phyloP scores from a whole-genome alignment of 2,797 vertebrate species.

The Eleutherodactylus coqui region DNA sequence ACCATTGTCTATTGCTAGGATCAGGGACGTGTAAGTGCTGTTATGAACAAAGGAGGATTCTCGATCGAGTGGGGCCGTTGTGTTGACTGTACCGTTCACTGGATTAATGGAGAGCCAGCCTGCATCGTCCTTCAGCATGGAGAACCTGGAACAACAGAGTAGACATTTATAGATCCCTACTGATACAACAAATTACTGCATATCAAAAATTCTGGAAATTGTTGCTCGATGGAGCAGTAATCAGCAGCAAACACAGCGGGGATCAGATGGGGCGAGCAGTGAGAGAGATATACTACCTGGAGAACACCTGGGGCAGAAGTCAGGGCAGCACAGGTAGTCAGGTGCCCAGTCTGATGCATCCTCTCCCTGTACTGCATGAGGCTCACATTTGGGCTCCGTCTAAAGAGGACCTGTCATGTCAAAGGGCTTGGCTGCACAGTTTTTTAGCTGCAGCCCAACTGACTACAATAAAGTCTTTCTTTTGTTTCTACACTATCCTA shows the following conservation, averaged over 20 bases:
- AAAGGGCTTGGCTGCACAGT: too few species aligned
- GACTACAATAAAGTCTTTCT: too few species aligned
- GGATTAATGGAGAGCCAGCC: slow-evolving; percentile 94
- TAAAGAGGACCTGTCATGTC: too few species aligned
- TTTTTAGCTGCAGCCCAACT: too few species aligned
- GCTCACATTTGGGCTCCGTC: too few species aligned
- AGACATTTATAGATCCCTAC: background rate
- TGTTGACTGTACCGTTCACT: slow-evolving; percentile 91
- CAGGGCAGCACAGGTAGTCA: background rate
- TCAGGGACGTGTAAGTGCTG: slow-evolving; percentile 89
- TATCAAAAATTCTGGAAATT: background rate
- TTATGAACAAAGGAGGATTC: slow-evolving; percentile 89
- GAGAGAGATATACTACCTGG: background rate
- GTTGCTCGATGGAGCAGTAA: background rate
- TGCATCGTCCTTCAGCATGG: slow-evolving; percentile 88
- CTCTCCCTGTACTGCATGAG: too few species aligned
- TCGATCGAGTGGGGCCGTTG: slow-evolving; percentile 86
- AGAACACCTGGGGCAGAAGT: background rate
- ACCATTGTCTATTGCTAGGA: slow-evolving; percentile 95
- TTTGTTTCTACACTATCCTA: too few species aligned
- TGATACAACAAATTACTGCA: background rate
- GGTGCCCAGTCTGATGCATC: background rate
- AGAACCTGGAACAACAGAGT: slow-evolving; percentile 78
- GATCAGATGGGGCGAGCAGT: background rate
- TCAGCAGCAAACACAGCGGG: background rate